Evolutionary conservation across 2,888 invertebrate species (phyloP).

Genomic region (Pollenia angustigena): DNA sequence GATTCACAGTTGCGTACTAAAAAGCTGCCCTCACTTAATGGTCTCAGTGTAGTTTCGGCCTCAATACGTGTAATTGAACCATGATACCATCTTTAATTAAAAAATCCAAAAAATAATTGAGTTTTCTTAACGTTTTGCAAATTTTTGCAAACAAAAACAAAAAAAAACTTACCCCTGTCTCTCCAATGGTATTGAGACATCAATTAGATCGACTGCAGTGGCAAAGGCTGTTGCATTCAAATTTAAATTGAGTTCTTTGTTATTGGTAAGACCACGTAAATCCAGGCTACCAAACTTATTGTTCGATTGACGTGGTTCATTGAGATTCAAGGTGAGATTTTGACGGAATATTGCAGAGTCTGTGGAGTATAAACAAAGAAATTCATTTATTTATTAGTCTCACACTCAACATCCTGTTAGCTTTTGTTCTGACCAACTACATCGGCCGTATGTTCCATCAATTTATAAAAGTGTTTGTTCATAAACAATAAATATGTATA

Average conservation of each 20-base stretch:
- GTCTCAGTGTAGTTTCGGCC: slow-evolving; percentile 94
- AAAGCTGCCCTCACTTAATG: slow-evolving; percentile 95
- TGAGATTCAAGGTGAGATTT: slow-evolving; percentile 91
- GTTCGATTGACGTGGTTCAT: slow-evolving; percentile 84
- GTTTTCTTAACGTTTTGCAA: neutral
- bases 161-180: slow-evolving; percentile 90
- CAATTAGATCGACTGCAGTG: slow-evolving; percentile 90
- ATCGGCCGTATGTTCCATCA: neutral
- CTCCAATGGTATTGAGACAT: slow-evolving; percentile 92
- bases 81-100: slow-evolving; percentile 93
- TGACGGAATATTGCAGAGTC: slow-evolving; percentile 87
- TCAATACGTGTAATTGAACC: slow-evolving; percentile 95
- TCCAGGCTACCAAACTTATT: slow-evolving; percentile 83
- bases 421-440: neutral
- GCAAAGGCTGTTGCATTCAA: slow-evolving; percentile 85
- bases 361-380: slow-evolving; percentile 78
- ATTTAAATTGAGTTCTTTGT: slow-evolving; percentile 88
- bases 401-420: slow-evolving; percentile 2
- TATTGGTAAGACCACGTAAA: slow-evolving; percentile 84
- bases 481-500: slow-evolving; percentile 6
- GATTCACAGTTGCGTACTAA: slow-evolving; percentile 97
- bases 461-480: neutral
- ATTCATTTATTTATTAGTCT: slow-evolving; percentile 6
- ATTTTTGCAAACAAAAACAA: too few species aligned
- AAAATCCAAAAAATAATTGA: neutral